Base-by-base conservation (phyloP, 2,888 invertebrate genomes). In the Drosophila cracens region DNA sequence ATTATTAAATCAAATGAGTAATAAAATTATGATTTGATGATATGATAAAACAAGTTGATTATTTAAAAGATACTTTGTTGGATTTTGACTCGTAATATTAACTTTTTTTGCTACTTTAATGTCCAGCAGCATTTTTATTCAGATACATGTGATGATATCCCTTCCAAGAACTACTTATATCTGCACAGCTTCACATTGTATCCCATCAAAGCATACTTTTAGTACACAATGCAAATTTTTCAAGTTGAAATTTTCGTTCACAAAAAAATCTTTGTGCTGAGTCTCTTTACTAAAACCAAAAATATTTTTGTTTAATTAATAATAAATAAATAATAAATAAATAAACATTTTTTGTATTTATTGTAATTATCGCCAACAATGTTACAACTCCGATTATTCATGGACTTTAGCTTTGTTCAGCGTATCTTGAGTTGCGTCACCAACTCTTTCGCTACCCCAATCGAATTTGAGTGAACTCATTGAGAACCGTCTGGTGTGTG, bases 371-470 rank as follows among this genome's bases (percentile, higher is more conserved):
- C 16, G n/a, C 1, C 2, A 56, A 54, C 5, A n/a, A 38, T 56
- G 16, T 27, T 0, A 0, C n/a, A 56, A 16, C 8, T 46, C 4
- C 36, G 31, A 27, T 40, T 56, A 27, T n/a, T 46, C 5, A 13
- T 0, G 4, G 27, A 11, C 7, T 43, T 21, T 34, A 5, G 11
- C 27, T 33, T 34, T n/a, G 8, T 13, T 16, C 2, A n/a, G n/a
- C 29, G 38, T 6, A 13, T 2, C 10, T 34, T 27, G 16, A 8
- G 27, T 29, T 38, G 38, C 38, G 25, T 61, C 52, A 51, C n/a
- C 7, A 48, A 70, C 33, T 54, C 61, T 60, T 70, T 62, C 31
- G 56, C 56, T 70, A 25, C 16, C 33, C 57, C 21, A 71, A 71
- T 52, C 51, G 31, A 61, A 27, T 70, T 36, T 43, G 16, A 34